Base-by-base conservation (phyloP, 30 jellyfish, hydroid and myxozoan species). In the Rhopilema esculentum region DNA sequence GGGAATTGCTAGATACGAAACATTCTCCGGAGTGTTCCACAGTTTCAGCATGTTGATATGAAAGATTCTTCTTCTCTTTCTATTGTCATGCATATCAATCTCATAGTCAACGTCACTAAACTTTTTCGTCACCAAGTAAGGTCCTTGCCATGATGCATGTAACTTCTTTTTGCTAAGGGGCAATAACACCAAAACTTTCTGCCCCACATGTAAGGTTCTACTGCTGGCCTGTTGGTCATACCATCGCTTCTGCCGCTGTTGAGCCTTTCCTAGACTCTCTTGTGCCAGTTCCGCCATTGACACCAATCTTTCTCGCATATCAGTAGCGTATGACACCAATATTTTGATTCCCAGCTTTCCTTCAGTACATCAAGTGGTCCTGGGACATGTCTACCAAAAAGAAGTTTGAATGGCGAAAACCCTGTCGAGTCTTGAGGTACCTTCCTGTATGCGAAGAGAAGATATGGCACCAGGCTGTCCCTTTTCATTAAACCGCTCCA, bases 341-440 rank as follows among this genome's bases (percentile, higher is more conserved):
- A 73, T 33, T 75, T 33, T 28, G 33, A 25, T 26, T 27, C 49
- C 86, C 86, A 75, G 49, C 31, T 21, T 20, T 75, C 78, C 23
- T 49, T 75, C 19, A 75, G 72, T 16, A 75, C 49, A 25, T 23
- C 25, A 48, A 81, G 16, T 8, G 84, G 91, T 64, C 84, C 91
- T 63, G 71, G 25, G n/a, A 81, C 91, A 12, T 75, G 27, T 23
- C 92, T 29, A 9, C 86, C 87, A 48, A 40, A 83, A 48, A 83
- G 51, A 51, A 83, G 48, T 32, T 83, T 88, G 72, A 83, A 83
- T 0, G 92, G 92, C 40, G 92, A 49, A 53, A 83, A 69, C 8
- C 92, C 87, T 20, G 92, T 83, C 17, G 62, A 17, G 18, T 23
- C 92, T 29, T 83, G 92, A 8, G 88, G 75, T 40, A 68, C 77